Evolutionary conservation across 2,113 vertebrate species (phyloP).

Genomic region (Apaloderma vittatum): DNA sequence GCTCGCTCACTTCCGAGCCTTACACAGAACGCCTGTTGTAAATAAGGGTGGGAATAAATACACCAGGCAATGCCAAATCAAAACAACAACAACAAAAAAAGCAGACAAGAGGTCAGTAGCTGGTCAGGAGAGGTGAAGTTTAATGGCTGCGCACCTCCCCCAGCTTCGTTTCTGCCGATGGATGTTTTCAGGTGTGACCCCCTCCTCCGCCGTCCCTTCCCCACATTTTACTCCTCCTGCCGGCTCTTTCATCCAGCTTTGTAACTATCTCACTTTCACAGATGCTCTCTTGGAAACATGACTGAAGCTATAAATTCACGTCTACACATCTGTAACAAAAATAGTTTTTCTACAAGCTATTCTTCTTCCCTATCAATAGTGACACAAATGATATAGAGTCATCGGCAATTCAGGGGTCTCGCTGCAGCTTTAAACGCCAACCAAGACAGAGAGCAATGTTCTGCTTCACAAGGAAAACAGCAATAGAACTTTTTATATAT

Average conservation of each 20-base stretch:
- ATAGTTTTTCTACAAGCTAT: conserved; percentile 25
- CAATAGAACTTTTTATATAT: background rate
- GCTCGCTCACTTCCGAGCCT: background rate
- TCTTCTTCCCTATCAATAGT: background rate
- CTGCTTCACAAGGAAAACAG: background rate
- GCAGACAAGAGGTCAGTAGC: background rate
- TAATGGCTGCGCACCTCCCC: background rate
- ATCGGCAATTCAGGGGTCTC: background rate
- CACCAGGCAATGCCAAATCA: background rate
- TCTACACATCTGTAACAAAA: conserved; percentile 61
- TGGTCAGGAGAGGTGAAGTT: background rate
- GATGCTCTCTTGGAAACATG: conserved; percentile 58
- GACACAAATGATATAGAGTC: background rate
- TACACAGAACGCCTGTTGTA: background rate
- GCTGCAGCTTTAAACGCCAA: background rate
- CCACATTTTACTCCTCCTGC: background rate
- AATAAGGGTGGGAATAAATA: conserved; percentile 10
- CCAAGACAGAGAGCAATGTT: background rate
- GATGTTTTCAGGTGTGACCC: conserved; percentile 4
- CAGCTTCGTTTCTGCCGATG: background rate
- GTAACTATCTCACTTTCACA: conserved; percentile 67
- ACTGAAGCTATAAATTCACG: conserved; percentile 51
- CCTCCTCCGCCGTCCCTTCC: background rate
- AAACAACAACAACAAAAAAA: background rate
- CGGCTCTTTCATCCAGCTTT: conserved; percentile 62